phyloP scores from a whole-genome alignment of 2,888 invertebrate species.

The Sminthurides aquaticus region DNA sequence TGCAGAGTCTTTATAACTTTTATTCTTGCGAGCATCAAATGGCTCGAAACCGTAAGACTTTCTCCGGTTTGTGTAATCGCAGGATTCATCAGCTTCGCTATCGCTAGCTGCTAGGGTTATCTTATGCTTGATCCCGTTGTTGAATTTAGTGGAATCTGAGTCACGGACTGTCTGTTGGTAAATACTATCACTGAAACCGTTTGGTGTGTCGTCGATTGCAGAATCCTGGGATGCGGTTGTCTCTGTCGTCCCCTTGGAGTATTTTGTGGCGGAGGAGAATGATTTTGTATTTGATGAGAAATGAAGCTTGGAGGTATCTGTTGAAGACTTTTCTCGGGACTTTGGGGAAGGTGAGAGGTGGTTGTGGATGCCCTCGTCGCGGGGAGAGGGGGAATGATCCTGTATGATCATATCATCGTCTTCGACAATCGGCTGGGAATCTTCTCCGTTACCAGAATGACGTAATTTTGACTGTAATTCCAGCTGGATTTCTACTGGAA shows the following conservation, averaged over 20 bases:
- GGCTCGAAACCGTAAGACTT: conserved; percentile 69
- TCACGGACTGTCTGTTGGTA: not conserved
- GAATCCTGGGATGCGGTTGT: not conserved
- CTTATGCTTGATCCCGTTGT: not conserved
- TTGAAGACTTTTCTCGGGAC: not conserved
- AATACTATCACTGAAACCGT: not conserved
- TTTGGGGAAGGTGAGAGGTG: not conserved
- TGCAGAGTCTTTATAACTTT: not conserved
- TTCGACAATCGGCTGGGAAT: not conserved
- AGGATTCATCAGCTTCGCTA: conserved; percentile 21
- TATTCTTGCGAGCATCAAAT: conserved; percentile 25
- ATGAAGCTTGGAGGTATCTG: not conserved
- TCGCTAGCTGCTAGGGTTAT: conserved; percentile 7
- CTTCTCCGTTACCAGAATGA: conserved; percentile 22
- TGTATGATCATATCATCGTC: conserved; percentile 18
- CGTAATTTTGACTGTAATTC: conserved; percentile 40
- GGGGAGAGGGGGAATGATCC: not conserved
- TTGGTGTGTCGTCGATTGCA: not conserved
- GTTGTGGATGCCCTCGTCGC: not conserved
- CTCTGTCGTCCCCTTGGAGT: not conserved
- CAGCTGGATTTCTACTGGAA: conserved; percentile 43
- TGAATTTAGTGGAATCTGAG: not conserved
- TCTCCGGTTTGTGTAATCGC: conserved; percentile 62
- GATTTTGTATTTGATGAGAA: not conserved
- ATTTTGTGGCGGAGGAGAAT: not conserved